Base-by-base conservation (phyloP, 2,797 vertebrate species). In the Acanthopagrus latus region DNA sequence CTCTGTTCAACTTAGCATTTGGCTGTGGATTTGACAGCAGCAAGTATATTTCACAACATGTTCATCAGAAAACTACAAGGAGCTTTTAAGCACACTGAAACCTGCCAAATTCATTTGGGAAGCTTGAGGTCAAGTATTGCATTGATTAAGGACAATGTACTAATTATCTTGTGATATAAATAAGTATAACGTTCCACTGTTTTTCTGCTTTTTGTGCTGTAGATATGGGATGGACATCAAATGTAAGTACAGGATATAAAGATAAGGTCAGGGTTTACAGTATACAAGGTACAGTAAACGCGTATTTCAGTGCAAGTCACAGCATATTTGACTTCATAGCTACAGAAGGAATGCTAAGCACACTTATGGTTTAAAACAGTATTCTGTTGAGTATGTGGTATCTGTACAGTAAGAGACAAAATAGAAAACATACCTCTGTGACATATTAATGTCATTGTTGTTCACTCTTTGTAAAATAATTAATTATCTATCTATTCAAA, bases 321-420 rank as follows among this genome's bases (percentile, higher is more conserved):
- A 89, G 88, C 90, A 89, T 90, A 86, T 89, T 90, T 87, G 82
- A 91, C 86, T 89, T 89, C 71, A 76, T 88, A 89, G 93, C 94
- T 95, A 95, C 90, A 93, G 88, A 86, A 89, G 91, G 89, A 91
- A 91, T 89, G 88, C 92, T 94, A 95, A 94, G 95, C 94, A 95
- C 95, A 96, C 95, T 95, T 95, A 93, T 84, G 95, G 95, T 95
- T 95, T 86, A 90, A 93, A 91, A 92, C 88, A 90, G 92, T 91
- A 91, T 93, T 92, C 83, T 89, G 63, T 88, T 86, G 89, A 80
- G 68, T 88, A 86, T 86, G 82, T 88, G 69, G 41, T 84, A 71
- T 89, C 80, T 93, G 78, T 87, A 91, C 87, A 90, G 76, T 86
- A 90, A 84, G 64, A 86, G 79, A 86, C 73, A 78, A 76, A 88